Evolutionary conservation across 1,140 invertebrate species (phyloP).

Genomic region (Drosophila sp.): DNA sequence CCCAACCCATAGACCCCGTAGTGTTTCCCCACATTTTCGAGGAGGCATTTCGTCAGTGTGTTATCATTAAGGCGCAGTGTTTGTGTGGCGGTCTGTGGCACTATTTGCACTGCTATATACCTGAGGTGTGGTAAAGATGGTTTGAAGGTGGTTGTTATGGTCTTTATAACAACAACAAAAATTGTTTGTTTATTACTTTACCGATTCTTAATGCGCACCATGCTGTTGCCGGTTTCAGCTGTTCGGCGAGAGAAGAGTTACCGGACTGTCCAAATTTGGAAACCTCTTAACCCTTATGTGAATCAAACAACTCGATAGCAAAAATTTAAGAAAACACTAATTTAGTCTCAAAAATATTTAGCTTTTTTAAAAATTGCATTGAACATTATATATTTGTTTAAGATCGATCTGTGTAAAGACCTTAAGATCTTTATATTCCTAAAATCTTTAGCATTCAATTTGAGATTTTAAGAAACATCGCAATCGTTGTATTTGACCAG

Average conservation of each 20-base stretch:
- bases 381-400: not conserved
- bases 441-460: not conserved
- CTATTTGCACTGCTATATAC: conserved; percentile 87
- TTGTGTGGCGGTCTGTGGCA: conserved; percentile 81
- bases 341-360: not conserved
- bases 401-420: too few species aligned
- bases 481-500: not conserved
- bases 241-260: conserved; percentile 2
- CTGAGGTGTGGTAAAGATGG: conserved; percentile 76
- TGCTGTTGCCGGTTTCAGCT: conserved; percentile 56
- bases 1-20: conserved; percentile 90
- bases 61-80: conserved; percentile 85
- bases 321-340: not conserved
- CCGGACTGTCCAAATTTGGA: not conserved
- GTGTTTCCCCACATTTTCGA: conserved; percentile 87
- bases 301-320: not conserved
- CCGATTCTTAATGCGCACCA: conserved; percentile 89
- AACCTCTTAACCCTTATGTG: not conserved
- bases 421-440: too few species aligned
- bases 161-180: conserved; percentile 18
- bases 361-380: not conserved
- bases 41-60: conserved; percentile 85
- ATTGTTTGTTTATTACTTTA: conserved; percentile 67
- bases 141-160: not conserved
- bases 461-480: not conserved